These are phyloP conservation scores for Andrena trimmerana DNA, from an alignment of 2,888 invertebrate species.

Conservation along the genomic window DNA sequence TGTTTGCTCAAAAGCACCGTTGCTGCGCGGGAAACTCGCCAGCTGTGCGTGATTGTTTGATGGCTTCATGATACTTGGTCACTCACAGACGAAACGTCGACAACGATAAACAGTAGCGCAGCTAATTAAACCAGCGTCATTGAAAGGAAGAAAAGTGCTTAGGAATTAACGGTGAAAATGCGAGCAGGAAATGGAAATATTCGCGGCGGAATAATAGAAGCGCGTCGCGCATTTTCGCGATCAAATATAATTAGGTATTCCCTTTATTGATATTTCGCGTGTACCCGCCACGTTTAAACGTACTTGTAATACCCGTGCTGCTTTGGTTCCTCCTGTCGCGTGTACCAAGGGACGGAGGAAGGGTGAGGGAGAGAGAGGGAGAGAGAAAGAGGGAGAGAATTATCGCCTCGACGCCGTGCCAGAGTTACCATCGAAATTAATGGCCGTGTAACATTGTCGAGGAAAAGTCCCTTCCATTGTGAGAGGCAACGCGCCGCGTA, in stretches of 20 bases:
- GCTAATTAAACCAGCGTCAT: not conserved
- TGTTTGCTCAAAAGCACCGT: slow-evolving; percentile 33
- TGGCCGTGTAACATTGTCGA: slow-evolving; percentile 62
- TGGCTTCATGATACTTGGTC: not conserved
- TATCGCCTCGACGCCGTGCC: slow-evolving; percentile 57
- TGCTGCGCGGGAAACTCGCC: not conserved
- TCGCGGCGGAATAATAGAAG: slow-evolving; percentile 5
- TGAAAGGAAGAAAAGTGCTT: not conserved
- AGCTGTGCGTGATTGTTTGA: not conserved
- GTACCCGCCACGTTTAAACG: slow-evolving; percentile 40
- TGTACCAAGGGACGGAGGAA: not conserved
- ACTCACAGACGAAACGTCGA: too few relatives aligned
- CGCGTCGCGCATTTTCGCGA: slow-evolving; percentile 2
- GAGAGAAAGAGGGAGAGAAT: slow-evolving; percentile 21
- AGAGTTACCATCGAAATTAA: slow-evolving; percentile 71
- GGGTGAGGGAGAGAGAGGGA: not conserved
- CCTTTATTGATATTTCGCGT: slow-evolving; percentile 56
- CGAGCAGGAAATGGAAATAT: slow-evolving; percentile 15
- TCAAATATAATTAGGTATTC: slow-evolving; percentile 50
- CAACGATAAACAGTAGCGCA: too few relatives aligned
- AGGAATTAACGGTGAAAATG: not conserved
- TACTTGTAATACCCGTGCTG: slow-evolving; percentile 40
- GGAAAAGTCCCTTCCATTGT: slow-evolving; percentile 70
- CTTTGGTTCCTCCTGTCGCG: slow-evolving; percentile 43
- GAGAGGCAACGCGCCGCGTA: slow-evolving; percentile 38